Evolutionary conservation across 1,140 invertebrate genomes (phyloP).

Genomic region (Lucilia cuprina): DNA sequence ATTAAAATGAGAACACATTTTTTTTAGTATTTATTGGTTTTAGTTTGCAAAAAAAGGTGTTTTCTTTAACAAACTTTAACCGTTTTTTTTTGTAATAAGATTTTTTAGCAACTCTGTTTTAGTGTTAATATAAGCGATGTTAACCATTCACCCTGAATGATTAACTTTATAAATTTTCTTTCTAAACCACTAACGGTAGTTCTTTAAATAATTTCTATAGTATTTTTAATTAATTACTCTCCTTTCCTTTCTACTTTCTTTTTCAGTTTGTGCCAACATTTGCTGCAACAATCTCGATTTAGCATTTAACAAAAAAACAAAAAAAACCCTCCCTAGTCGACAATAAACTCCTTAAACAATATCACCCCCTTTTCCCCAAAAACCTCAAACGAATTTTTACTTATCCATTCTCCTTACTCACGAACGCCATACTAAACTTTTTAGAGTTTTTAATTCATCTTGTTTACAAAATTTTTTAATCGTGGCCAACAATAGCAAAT

Average conservation of each 20-base stretch:
- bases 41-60: not conserved
- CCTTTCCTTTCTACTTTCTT: not conserved
- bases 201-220: too few relatives aligned
- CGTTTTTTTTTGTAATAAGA: too few relatives aligned
- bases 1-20: too few relatives aligned
- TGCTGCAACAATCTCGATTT: not conserved
- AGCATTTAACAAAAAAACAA: not conserved
- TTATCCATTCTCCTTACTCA: not conserved
- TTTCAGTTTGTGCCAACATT: not conserved
- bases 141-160: too few relatives aligned
- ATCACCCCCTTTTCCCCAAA: not conserved
- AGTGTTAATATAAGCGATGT: too few relatives aligned
- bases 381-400: not conserved
- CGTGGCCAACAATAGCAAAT: constrained; percentile 42
- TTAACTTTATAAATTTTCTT: too few relatives aligned
- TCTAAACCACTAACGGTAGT: too few relatives aligned
- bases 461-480: constrained; percentile 34
- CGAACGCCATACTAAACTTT: not conserved
- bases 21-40: too few relatives aligned
- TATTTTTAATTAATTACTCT: not conserved
- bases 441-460: not conserved
- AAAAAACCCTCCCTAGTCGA: not conserved
- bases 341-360: constrained; percentile 7
- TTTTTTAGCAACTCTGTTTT: too few relatives aligned
- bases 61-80: not conserved